Conservation (phyloP, 2,888 invertebrate species). For the Apamea sordens region DNA sequence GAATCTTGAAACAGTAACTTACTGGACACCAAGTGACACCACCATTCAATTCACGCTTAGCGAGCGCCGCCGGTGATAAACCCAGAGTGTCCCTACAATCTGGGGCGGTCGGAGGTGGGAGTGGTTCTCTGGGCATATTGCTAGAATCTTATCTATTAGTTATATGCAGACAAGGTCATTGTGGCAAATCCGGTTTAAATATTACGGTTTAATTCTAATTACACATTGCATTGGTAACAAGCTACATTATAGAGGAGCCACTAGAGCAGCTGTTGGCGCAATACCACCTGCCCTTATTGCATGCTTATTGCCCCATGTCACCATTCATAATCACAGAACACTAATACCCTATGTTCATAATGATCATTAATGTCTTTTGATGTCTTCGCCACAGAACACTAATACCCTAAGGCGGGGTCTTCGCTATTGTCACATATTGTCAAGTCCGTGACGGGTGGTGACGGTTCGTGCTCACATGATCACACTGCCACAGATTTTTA, state of each 20-base stretch:
- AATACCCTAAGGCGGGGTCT: too few species aligned
- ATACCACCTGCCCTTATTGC: neutral
- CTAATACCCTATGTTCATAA: too few species aligned
- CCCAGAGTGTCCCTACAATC: constrained; percentile 68
- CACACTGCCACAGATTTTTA: neutral
- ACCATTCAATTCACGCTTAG: constrained; percentile 69
- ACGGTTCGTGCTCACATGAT: neutral
- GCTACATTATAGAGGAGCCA: neutral
- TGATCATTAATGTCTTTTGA: too few species aligned
- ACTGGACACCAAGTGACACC: constrained; percentile 73
- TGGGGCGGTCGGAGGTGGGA: constrained; percentile 31
- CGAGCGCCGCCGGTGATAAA: constrained; percentile 72
- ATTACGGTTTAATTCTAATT: neutral
- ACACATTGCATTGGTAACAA: neutral
- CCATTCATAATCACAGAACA: neutral
- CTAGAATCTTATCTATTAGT: constrained; percentile 4
- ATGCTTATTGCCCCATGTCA: neutral
- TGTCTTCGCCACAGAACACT: too few species aligned
- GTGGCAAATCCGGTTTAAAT: neutral
- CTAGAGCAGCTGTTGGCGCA: neutral
- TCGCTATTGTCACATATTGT: neutral
- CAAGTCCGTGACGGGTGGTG: neutral
- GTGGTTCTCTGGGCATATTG: constrained; percentile 47
- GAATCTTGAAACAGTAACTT: constrained; percentile 24
- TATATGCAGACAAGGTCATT: constrained; percentile 5